Evolutionary conservation across 1,140 invertebrate species (phyloP).

Genomic region (Habropoda laboriosa): DNA sequence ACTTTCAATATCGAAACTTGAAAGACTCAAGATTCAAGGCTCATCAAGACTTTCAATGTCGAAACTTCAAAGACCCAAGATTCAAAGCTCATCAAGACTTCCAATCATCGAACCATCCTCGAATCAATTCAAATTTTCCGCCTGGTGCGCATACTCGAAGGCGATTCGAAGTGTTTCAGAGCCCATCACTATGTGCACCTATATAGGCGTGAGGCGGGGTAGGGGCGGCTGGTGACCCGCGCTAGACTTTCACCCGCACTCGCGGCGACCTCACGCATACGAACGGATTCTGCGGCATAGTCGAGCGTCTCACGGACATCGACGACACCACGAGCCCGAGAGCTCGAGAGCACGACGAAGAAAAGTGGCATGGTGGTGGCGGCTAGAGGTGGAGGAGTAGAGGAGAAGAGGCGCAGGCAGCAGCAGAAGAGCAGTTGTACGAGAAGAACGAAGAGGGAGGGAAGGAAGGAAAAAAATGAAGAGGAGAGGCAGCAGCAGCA

Average conservation of each 20-base stretch:
- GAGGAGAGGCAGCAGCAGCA: constrained; percentile 15
- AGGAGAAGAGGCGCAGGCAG: neutral
- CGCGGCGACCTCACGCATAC: constrained; percentile 65
- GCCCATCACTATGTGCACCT: too few species aligned
- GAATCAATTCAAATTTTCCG: too few species aligned
- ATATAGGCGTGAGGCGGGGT: constrained; percentile 47
- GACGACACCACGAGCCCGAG: neutral
- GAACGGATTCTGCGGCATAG: constrained; percentile 42
- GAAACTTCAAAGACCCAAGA: too few species aligned
- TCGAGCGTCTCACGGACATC: constrained; percentile 44
- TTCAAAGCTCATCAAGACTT: too few species aligned
- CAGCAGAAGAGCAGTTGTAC: neutral
- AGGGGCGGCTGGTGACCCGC: constrained; percentile 60
- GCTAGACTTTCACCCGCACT: constrained; percentile 72
- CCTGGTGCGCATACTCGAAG: too few species aligned
- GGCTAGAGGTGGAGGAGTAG: neutral
- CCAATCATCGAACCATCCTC: too few species aligned
- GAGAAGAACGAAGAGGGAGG: neutral
- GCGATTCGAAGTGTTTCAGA: too few species aligned
- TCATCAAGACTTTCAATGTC: too few species aligned
- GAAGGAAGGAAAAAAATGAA: neutral
- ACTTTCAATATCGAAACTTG: too few species aligned
- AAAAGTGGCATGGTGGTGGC: neutral
- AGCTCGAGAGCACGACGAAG: constrained; percentile 5
- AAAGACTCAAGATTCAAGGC: too few species aligned